Base-by-base conservation (phyloP, 2,888 invertebrate species). In the Anticlea derivata region DNA sequence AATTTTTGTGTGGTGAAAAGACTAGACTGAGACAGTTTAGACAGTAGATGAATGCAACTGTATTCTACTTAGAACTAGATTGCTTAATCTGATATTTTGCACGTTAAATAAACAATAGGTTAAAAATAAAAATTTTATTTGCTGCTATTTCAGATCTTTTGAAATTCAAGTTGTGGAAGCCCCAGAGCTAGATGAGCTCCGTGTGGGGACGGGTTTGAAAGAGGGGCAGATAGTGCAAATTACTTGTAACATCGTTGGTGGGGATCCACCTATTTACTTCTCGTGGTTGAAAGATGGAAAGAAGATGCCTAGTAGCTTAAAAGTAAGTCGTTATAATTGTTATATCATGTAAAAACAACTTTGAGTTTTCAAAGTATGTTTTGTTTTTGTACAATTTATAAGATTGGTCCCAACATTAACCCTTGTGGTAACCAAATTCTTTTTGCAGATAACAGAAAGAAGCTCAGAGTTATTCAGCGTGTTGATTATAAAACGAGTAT, bases 151-250 rank as follows among this genome's bases (percentile, higher is more conserved):
- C 58, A 90, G 89, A 46, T 92, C 92, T 30, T 92, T 93, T 58
- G 95, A 95, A 77, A 94, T 95, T 50, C 93, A 94, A 81, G 92
- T 95, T 30, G 94, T 94, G 63, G 91, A 90, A 87, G 96, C 96
- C 0, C 97, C 97, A 13, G 94, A 96, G 52, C 92, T 97, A 70
- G 96, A 96, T 71, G 95, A 96, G 35, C 95, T 98, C 58, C 92
- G 93, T 31, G 95, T 97, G 61, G 96, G 96, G 0, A 92, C 94
- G 38, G 95, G 95, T 63, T 83, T 96, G 1, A 95, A 96, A 82
- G 95, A 97, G 88, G 95, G 96, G 31, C 95, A 96, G 70, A 92
- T 97, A 63, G 95, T 96, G 22, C 95, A 96, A 78, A 95, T 97
- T 30, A 95, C 96, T 1, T 96, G 96, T 73, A 95, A 94, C 53